Evolutionary conservation across 2,113 vertebrate genomes (phyloP).

Genomic region (Crotalus tigris): DNA sequence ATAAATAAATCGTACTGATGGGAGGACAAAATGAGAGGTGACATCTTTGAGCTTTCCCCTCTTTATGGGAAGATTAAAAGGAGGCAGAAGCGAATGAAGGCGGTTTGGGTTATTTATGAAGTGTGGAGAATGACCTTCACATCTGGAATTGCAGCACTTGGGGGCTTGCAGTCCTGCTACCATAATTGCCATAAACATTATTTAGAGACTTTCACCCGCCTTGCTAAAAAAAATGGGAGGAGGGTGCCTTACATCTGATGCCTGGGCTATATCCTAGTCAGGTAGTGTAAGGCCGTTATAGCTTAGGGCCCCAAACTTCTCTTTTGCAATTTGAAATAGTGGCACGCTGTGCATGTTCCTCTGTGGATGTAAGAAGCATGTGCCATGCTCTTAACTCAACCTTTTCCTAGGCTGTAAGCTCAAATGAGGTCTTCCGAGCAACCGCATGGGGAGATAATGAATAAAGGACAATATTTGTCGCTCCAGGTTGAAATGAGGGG

Average conservation of each 20-base stretch:
- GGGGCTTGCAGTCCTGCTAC: neutral
- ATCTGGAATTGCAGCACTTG: slow-evolving; percentile 17
- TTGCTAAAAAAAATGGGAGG: neutral
- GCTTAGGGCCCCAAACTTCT: neutral
- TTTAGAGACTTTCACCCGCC: neutral
- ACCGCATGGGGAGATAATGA: neutral
- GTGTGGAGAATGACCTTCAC: neutral
- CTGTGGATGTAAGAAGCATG: neutral
- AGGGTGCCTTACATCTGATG: neutral
- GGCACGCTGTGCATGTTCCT: neutral
- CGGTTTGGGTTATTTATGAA: neutral
- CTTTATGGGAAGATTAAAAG: neutral
- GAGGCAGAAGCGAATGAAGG: neutral
- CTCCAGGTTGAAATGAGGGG: neutral
- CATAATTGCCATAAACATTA: neutral
- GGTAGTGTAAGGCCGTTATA: neutral
- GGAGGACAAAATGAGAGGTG: slow-evolving; percentile 33
- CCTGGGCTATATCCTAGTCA: neutral
- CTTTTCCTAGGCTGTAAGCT: neutral
- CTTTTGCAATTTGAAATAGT: neutral
- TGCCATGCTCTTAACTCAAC: neutral
- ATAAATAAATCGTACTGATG: neutral
- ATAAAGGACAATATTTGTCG: neutral
- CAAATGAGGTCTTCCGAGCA: neutral
- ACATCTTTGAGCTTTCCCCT: slow-evolving; percentile 15